Conservation (phyloP, 2,113 vertebrate genomes). For the Microcebus lehilahytsara region DNA sequence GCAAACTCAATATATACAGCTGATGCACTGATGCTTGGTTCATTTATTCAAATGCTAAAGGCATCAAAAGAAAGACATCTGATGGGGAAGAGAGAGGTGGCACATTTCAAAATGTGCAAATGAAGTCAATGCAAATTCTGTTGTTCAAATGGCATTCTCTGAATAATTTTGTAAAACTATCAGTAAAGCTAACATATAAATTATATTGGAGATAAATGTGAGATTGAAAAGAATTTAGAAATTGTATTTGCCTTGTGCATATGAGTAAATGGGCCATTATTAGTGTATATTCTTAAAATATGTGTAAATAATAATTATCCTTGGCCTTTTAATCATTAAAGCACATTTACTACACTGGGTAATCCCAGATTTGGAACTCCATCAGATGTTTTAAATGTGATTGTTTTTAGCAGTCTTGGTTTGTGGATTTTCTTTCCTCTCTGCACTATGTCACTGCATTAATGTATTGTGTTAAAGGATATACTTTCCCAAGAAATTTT, state of each 20-base stretch:
- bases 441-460: neutral
- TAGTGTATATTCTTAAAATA: conserved; percentile 10
- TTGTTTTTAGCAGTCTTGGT: neutral
- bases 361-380: neutral
- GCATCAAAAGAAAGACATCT: neutral
- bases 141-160: neutral
- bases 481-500: neutral
- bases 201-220: neutral
- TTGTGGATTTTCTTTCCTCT: neutral
- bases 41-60: neutral
- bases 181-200: neutral
- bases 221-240: conserved; percentile 6
- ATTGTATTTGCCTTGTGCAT: neutral
- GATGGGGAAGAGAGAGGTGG: neutral
- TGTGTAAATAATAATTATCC: conserved; percentile 12
- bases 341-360: conserved; percentile 8
- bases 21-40: neutral
- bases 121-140: neutral
- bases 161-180: neutral
- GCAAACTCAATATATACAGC: neutral
- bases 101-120: neutral
- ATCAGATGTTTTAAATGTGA: conserved; percentile 10
- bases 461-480: neutral
- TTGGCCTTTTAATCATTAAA: conserved; percentile 37
- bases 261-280: neutral